phyloP scores from a whole-genome alignment of 2,113 vertebrate species.

The Ailuropoda melanoleuca region DNA sequence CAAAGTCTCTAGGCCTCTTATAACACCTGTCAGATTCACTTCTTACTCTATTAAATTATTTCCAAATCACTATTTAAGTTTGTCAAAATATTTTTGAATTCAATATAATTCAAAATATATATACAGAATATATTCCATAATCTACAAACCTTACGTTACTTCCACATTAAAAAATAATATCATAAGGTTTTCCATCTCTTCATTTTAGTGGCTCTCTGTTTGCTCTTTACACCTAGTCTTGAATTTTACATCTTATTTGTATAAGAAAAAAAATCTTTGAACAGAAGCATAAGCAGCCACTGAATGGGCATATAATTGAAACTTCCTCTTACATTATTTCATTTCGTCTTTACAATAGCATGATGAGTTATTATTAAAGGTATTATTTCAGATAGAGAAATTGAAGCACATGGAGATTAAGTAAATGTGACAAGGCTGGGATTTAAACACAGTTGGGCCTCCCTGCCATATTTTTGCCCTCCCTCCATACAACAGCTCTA shows the following conservation, averaged over 20 bases:
- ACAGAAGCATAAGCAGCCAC: neutral
- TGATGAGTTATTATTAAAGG: neutral
- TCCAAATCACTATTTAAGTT: neutral
- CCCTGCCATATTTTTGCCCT: neutral
- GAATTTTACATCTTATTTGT: neutral
- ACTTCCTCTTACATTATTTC: neutral
- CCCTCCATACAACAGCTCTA: neutral
- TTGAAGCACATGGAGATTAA: neutral
- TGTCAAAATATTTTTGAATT: constrained; percentile 28
- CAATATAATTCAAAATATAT: neutral
- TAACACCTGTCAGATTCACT: neutral
- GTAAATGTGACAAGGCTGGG: neutral
- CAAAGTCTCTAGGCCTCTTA: neutral
- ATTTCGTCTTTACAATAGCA: neutral
- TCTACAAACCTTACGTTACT: neutral
- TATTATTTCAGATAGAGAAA: neutral
- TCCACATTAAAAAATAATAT: neutral
- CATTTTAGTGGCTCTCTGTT: neutral
- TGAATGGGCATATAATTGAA: neutral
- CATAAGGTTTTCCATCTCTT: neutral
- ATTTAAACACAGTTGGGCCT: neutral
- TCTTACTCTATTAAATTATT: neutral
- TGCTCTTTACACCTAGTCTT: neutral
- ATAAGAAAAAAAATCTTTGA: neutral
- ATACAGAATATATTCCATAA: neutral